phyloP scores from a whole-genome alignment of 2,888 invertebrate genomes.

The Trichogramma dendrolimi region DNA sequence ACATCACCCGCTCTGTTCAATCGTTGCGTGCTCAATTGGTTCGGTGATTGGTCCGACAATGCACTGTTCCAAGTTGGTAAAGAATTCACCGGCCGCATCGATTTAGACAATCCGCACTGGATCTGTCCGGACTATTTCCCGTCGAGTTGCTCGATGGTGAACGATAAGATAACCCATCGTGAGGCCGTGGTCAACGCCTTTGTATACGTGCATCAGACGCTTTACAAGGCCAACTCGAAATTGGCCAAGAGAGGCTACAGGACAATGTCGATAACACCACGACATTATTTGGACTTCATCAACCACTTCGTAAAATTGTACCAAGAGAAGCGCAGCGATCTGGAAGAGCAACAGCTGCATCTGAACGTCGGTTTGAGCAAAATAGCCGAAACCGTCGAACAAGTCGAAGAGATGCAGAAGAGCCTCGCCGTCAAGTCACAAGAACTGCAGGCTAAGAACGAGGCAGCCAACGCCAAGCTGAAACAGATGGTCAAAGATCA shows the following conservation, averaged over 20 bases:
- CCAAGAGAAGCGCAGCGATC: constrained; percentile 94
- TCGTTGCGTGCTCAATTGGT: constrained; percentile 98
- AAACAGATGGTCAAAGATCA: constrained; percentile 99
- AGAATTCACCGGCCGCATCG: constrained; percentile 93
- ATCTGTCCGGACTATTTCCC: constrained; percentile 87
- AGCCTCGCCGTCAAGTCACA: constrained; percentile 94
- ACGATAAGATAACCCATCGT: constrained; percentile 75
- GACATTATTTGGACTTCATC: constrained; percentile 97
- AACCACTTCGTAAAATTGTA: constrained; percentile 97
- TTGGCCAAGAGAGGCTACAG: constrained; percentile 88
- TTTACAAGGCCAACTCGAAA: constrained; percentile 89
- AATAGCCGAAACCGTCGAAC: constrained; percentile 98
- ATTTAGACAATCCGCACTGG: constrained; percentile 85
- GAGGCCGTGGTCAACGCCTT: constrained; percentile 98
- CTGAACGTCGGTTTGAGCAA: constrained; percentile 97
- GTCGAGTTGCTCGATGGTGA: constrained; percentile 73
- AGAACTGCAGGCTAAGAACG: constrained; percentile 94
- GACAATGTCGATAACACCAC: constrained; percentile 96
- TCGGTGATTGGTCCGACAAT: constrained; percentile 98
- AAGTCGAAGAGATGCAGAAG: constrained; percentile 99
- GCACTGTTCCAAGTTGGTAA: constrained; percentile 92
- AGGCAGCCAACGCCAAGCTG: constrained; percentile 97
- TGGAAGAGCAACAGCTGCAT: constrained; percentile 98
- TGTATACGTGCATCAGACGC: constrained; percentile 95
- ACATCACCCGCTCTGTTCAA: constrained; percentile 99